These are phyloP conservation scores for Anarrhichthys ocellatus DNA, from an alignment of 2,113 vertebrate genomes.

Conservation along the genomic window DNA sequence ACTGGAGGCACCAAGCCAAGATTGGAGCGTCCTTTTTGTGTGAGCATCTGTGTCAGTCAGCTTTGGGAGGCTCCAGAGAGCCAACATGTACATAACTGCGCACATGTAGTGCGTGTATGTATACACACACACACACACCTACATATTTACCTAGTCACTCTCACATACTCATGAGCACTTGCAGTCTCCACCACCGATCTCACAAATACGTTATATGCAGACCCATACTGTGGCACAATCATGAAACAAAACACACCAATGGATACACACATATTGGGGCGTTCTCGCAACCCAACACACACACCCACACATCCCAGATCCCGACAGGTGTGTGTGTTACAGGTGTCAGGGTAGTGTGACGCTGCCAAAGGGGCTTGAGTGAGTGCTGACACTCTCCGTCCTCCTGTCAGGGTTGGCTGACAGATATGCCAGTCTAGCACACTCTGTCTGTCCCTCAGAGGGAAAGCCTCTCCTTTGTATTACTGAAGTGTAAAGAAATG, in stretches of 20 bases:
- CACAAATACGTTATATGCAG: neutral
- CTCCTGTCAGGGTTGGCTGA: constrained; percentile 49
- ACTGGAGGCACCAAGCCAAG: constrained; percentile 18
- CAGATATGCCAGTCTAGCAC: constrained; percentile 45
- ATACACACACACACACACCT: neutral
- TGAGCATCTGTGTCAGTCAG: constrained; percentile 2
- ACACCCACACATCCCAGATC: constrained; percentile 10
- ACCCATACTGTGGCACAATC: neutral
- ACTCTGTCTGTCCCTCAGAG: constrained; percentile 45
- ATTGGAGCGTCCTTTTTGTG: constrained; percentile 15
- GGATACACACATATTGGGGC: neutral
- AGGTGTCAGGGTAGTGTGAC: constrained; percentile 15
- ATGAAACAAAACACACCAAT: neutral
- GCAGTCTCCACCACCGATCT: neutral
- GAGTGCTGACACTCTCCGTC: constrained; percentile 56
- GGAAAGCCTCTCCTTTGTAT: constrained; percentile 47
- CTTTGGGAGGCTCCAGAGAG: constrained; percentile 26
- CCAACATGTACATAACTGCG: constrained; percentile 40
- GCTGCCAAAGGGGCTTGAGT: constrained; percentile 37
- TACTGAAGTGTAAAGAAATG: constrained; percentile 52
- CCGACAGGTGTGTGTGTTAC: constrained; percentile 49
- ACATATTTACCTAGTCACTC: neutral
- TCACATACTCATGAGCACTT: neutral
- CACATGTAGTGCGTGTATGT: neutral
- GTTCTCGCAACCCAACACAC: constrained; percentile 4